A percentile compares a stretch with the other conserved stretches of the same genome.
These are phyloP conservation scores for Anguilla marmorata DNA, from an alignment of 2,797 vertebrate genomes.

Conservation along the genomic window DNA sequence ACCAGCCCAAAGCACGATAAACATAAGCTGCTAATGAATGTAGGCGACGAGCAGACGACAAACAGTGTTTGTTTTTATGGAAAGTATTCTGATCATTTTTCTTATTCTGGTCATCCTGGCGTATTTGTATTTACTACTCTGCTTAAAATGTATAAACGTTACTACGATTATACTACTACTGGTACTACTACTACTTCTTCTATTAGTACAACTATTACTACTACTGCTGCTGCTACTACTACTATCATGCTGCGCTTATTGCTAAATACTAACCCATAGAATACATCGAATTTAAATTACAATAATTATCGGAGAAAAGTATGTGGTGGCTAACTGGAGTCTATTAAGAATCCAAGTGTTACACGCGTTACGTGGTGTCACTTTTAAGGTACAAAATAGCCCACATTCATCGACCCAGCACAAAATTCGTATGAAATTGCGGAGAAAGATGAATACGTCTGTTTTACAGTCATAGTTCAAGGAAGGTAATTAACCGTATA, in stretches of 20 bases:
- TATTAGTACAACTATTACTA: background rate
- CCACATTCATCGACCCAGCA: background rate
- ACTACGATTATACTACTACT: background rate
- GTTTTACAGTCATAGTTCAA: background rate
- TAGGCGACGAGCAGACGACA: too few relatives aligned
- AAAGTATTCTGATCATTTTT: too few relatives aligned
- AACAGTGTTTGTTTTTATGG: too few relatives aligned
- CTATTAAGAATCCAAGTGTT: background rate
- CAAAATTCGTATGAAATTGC: background rate
- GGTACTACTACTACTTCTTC: background rate
- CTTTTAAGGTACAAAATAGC: background rate
- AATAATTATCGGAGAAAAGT: background rate
- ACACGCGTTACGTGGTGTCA: background rate
- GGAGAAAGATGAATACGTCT: background rate
- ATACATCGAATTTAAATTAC: background rate
- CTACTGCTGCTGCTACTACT: background rate
- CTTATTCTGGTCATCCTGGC: too few relatives aligned
- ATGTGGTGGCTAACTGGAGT: background rate
- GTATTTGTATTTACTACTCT: too few relatives aligned
- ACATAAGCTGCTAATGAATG: too few relatives aligned
- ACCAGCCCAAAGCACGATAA: too few relatives aligned
- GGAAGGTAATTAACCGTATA: background rate
- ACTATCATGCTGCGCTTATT: background rate
- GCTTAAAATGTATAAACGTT: too few relatives aligned
- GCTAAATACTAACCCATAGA: background rate